phyloP scores from a whole-genome alignment of 2,797 vertebrate genomes.

The Coreius guichenoti region DNA sequence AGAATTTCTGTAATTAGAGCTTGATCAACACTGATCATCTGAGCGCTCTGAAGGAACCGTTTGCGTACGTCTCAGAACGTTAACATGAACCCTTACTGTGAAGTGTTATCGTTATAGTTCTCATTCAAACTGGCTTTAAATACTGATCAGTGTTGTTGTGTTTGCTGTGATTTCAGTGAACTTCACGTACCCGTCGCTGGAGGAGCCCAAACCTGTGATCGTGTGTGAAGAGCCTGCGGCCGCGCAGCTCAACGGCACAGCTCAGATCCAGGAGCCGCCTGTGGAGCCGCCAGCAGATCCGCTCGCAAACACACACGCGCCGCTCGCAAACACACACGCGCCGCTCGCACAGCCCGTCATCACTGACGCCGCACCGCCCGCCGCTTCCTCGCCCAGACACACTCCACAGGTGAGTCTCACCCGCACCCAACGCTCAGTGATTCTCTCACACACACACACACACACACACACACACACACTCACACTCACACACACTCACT shows the following conservation, averaged over 20 bases:
- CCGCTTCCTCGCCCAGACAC: slow-evolving; percentile 71
- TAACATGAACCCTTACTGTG: too few relatives aligned
- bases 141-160: neutral
- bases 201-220: slow-evolving; percentile 85
- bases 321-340: neutral
- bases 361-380: slow-evolving; percentile 65
- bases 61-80: too few relatives aligned
- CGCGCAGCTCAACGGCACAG: slow-evolving; percentile 71
- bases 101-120: too few relatives aligned
- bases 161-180: slow-evolving; percentile 80
- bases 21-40: too few relatives aligned
- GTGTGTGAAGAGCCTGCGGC: slow-evolving; percentile 67
- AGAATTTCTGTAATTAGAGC: too few relatives aligned
- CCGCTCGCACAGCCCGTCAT: slow-evolving; percentile 31
- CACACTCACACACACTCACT: neutral
- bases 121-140: too few relatives aligned
- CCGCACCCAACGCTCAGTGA: neutral
- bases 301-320: neutral
- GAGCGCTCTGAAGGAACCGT: too few relatives aligned
- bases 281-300: slow-evolving; percentile 65
- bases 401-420: slow-evolving; percentile 86
- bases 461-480: neutral
- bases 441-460: neutral
- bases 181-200: slow-evolving; percentile 94
- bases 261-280: slow-evolving; percentile 58